phyloP scores from a whole-genome alignment of 1,140 invertebrate genomes.

The Latrodectus geometricus region DNA sequence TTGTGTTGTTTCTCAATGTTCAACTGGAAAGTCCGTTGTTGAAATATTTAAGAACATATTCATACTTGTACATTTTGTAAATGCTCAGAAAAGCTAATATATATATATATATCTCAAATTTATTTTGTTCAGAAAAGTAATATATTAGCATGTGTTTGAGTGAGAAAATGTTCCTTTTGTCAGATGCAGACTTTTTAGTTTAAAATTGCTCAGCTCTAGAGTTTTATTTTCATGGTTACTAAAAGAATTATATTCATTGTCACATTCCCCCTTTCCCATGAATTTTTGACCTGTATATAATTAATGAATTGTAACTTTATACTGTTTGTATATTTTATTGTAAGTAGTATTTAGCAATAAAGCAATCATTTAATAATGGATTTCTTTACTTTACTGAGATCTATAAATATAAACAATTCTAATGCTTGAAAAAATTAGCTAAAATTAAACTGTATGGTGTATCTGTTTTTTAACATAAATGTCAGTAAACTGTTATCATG shows the following conservation, averaged over 20 bases:
- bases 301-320: slow-evolving; percentile 48
- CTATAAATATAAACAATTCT: no score
- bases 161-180: slow-evolving; percentile 13
- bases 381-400: no score
- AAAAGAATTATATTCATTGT: slow-evolving; percentile 36
- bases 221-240: slow-evolving; percentile 31
- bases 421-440: no score
- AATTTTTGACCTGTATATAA: slow-evolving; percentile 42
- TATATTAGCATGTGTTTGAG: slow-evolving; percentile 7
- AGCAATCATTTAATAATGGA: slow-evolving; percentile 13
- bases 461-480: no score
- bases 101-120: slow-evolving; percentile 35
- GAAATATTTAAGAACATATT: neutral
- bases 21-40: neutral
- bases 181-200: slow-evolving; percentile 18
- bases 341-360: slow-evolving; percentile 57
- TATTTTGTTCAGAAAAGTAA: slow-evolving; percentile 33
- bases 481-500: no score
- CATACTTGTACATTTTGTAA: slow-evolving; percentile 9
- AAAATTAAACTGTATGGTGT: no score
- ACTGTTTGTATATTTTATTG: slow-evolving; percentile 62
- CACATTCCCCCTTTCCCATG: slow-evolving; percentile 3
- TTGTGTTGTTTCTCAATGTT: neutral
- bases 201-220: slow-evolving; percentile 26
- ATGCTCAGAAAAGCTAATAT: slow-evolving; percentile 20